A percentile compares a stretch with the other conserved stretches of the same genome.
Conservation (phyloP, 1,140 invertebrate genomes). For the Drosophila auraria region DNA sequence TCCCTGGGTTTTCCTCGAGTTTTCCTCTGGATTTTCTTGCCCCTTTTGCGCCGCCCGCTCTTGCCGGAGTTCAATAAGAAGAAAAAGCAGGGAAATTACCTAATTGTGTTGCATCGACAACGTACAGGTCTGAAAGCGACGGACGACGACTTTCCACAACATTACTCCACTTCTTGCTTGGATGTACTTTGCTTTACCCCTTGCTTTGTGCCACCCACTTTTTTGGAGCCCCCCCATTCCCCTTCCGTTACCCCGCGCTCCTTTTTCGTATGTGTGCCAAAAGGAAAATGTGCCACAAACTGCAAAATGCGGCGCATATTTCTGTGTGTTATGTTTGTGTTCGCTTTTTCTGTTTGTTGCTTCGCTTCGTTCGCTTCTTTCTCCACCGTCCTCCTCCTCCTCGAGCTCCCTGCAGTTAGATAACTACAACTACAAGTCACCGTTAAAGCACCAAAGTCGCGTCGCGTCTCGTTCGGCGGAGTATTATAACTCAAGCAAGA, state of each 20-base stretch:
- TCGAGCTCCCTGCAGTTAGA: conserved; percentile 58
- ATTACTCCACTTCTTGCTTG: conserved; percentile 76
- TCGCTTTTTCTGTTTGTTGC: conserved; percentile 53
- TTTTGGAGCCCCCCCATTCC: not conserved
- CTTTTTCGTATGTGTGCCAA: conserved; percentile 70
- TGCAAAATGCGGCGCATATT: conserved; percentile 63
- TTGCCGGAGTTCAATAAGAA: conserved; percentile 65
- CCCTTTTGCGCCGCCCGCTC: not conserved
- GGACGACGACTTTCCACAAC: conserved; percentile 66
- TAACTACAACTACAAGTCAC: conserved; percentile 67
- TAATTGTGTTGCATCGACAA: conserved; percentile 80
- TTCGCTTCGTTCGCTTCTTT: conserved; percentile 76
- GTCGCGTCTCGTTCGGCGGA: conserved; percentile 28
- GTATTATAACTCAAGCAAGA: conserved; percentile 81
- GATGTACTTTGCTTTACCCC: conserved; percentile 48
- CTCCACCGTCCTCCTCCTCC: conserved; percentile 1
- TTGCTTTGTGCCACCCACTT: conserved; percentile 29
- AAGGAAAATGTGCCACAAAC: conserved; percentile 80
- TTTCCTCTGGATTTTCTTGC: conserved; percentile 15
- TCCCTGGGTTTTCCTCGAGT: conserved; percentile 14
- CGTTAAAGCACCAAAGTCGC: conserved; percentile 68
- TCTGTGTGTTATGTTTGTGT: conserved; percentile 32
- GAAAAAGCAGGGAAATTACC: conserved; percentile 74
- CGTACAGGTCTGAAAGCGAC: conserved; percentile 8
- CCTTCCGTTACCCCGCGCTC: not conserved